Evolutionary conservation across 2,888 invertebrate species (phyloP).

Genomic region (Patella pellucida): DNA sequence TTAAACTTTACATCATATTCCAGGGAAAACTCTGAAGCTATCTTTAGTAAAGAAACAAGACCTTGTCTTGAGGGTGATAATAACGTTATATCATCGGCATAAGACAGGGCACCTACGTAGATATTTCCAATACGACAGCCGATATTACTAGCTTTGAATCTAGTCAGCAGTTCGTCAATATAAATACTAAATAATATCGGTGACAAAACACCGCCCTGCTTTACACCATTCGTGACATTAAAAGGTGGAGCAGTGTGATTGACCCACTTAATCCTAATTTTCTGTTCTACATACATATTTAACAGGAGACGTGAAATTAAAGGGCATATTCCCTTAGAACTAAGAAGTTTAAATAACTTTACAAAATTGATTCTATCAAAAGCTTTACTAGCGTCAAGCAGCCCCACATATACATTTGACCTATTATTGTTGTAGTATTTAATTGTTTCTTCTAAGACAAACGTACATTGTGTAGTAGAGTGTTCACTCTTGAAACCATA

Average conservation of each 20-base stretch:
- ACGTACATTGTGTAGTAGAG: background rate
- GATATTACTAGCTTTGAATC: conserved; percentile 12
- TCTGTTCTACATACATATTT: background rate
- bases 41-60: background rate
- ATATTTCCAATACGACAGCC: conserved; percentile 19
- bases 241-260: background rate
- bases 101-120: conserved; percentile 21
- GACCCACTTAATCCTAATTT: background rate
- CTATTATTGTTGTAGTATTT: background rate
- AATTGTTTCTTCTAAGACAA: background rate
- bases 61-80: conserved; percentile 3
- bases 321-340: background rate
- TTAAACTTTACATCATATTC: background rate
- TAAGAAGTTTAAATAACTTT: background rate
- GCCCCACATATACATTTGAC: background rate
- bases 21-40: background rate
- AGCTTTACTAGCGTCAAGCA: background rate
- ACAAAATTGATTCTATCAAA: background rate
- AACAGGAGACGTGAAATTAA: background rate
- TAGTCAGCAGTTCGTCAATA: conserved; percentile 18
- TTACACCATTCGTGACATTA: conserved; percentile 15
- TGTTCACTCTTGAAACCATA: background rate
- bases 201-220: conserved; percentile 23
- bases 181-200: conserved; percentile 20
- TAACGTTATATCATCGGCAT: conserved; percentile 29